A percentile compares a stretch with the other conserved stretches of the same genome.
phyloP scores from a whole-genome alignment of 1,140 invertebrate genomes.

The Cydia pomonella region DNA sequence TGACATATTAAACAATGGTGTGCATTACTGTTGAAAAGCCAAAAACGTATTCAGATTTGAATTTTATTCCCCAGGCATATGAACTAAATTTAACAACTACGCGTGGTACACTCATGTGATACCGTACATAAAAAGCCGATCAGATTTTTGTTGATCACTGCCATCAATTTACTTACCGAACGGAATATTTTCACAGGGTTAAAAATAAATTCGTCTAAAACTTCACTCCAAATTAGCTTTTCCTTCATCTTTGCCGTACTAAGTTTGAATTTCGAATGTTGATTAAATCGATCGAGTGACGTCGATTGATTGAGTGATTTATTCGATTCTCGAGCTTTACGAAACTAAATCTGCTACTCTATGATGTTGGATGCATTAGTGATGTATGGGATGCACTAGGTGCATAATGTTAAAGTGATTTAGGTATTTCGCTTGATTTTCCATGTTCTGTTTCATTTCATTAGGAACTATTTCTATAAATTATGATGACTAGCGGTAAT shows the following conservation, averaged over 20 bases:
- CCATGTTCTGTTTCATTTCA: background rate
- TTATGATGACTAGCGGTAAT: no score
- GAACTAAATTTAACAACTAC: no score
- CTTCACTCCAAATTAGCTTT: conserved; percentile 3
- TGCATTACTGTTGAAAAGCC: no score
- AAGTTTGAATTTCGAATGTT: conserved; percentile 36
- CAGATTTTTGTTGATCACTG: background rate
- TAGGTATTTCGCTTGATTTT: background rate
- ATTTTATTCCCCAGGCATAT: no score
- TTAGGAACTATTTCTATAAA: background rate
- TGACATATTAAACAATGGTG: no score
- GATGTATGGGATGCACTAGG: conserved; percentile 38
- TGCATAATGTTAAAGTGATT: conserved; percentile 9
- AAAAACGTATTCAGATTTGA: no score
- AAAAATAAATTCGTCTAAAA: background rate
- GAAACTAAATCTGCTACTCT: conserved; percentile 49
- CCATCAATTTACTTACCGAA: background rate
- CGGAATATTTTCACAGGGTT: background rate
- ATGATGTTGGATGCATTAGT: conserved; percentile 56
- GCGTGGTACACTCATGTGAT: background rate
- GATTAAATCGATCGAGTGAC: conserved; percentile 26
- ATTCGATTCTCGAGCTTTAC: conserved; percentile 50
- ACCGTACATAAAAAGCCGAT: background rate
- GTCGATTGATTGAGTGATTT: conserved; percentile 50
- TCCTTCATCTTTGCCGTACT: conserved; percentile 11